Evolutionary conservation across 2,113 vertebrate species (phyloP).

Genomic region (Sitta europaea): DNA sequence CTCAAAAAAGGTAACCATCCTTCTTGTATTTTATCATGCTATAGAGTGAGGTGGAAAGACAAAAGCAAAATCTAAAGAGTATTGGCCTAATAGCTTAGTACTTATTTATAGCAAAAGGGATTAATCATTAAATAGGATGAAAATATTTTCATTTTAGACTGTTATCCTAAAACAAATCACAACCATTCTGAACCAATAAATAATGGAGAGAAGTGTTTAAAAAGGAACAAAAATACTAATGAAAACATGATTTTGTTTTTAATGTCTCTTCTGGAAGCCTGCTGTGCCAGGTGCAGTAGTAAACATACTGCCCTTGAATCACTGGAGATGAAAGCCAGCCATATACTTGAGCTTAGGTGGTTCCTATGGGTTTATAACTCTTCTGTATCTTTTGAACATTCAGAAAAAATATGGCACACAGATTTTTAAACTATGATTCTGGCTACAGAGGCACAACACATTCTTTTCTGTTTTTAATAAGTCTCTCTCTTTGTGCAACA

Average conservation of each 20-base stretch:
- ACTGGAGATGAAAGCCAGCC: background rate
- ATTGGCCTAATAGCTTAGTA: background rate
- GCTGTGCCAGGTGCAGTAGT: background rate
- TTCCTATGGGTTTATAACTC: conserved; percentile 6
- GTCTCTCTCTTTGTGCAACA: conserved; percentile 51
- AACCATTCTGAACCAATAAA: background rate
- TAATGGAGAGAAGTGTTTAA: background rate
- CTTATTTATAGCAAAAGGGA: background rate
- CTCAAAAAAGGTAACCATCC: background rate
- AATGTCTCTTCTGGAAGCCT: background rate
- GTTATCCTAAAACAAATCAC: background rate
- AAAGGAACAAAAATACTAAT: background rate
- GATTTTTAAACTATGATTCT: conserved; percentile 34
- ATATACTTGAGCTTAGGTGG: background rate
- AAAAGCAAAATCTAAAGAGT: background rate
- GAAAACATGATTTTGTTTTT: background rate
- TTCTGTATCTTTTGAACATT: conserved; percentile 8
- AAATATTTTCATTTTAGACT: background rate
- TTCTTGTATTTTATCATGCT: background rate
- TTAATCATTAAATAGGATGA: background rate
- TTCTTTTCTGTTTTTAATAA: conserved; percentile 67
- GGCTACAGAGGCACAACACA: conserved; percentile 25
- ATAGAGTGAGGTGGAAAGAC: background rate
- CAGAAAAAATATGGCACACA: background rate
- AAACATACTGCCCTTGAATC: background rate